Conservation (phyloP, 2,888 invertebrate species). For the Autographa pulchrina region DNA sequence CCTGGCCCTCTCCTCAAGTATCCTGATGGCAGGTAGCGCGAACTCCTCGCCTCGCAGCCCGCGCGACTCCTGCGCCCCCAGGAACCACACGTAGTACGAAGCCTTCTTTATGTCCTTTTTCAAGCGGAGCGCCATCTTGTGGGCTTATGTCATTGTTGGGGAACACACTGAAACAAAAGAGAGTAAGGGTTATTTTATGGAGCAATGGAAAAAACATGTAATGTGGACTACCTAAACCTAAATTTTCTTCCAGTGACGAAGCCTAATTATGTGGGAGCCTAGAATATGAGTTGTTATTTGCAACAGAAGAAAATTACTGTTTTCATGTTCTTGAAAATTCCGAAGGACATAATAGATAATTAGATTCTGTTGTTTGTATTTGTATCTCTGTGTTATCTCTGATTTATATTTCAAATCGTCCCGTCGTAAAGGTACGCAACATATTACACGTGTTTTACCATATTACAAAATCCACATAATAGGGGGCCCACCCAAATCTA, state of each 20-base stretch:
- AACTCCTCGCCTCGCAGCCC: slow-evolving; percentile 96
- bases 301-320: too few species aligned
- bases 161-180: slow-evolving; percentile 67
- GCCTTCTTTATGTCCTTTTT: slow-evolving; percentile 97
- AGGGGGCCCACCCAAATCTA: neutral
- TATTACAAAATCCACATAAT: neutral
- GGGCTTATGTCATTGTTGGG: slow-evolving; percentile 82
- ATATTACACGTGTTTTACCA: neutral
- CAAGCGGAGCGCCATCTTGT: slow-evolving; percentile 93
- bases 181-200: neutral
- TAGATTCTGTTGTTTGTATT: too few species aligned
- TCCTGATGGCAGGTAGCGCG: slow-evolving; percentile 95
- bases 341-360: too few species aligned
- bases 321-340: too few species aligned
- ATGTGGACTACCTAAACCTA: too few species aligned
- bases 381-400: too few species aligned
- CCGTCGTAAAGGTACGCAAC: neutral
- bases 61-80: slow-evolving; percentile 98
- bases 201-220: neutral
- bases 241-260: too few species aligned
- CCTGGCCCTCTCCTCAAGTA: slow-evolving; percentile 95
- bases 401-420: too few species aligned
- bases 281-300: too few species aligned
- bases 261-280: too few species aligned
- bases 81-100: slow-evolving; percentile 97